Evolutionary conservation across 2,888 invertebrate genomes (phyloP), one percentile per base, ranked within the genome.

Genomic region (Diarsia brunnea): DNA sequence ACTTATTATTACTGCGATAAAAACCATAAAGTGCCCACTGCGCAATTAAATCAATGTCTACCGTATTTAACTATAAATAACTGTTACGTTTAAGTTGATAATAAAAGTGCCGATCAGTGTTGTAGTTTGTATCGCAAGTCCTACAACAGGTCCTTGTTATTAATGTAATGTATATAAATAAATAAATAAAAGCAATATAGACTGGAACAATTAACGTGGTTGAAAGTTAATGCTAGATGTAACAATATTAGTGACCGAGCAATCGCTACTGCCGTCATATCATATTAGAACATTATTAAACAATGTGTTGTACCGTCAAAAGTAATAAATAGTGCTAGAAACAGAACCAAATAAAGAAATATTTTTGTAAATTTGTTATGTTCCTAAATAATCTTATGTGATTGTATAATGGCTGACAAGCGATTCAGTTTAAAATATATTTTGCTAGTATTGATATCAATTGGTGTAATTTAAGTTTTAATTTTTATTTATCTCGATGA

Each of bases 291-390:
- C 73, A 72, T 68, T 82, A 73, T 74, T 71, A 78, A 85, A 71
- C 69, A 73, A 75, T 78, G 47, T 75, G 73, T 85, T 84, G 82
- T 86, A 85, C 78, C 79, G 69, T 71, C 80, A 88, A 81, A 83
- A 85, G 71, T 79, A 86, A 85, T 86, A 84, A 81, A 84, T 87
- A 89, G 88, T 79, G 81, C 82, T 88, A 89, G 86, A 90, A 89
- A 92, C 91, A 91, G 91, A 91, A 93, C 92, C 94, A 94, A 94
- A 94, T 92, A 89, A 90, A 90, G 75, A 79, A 90, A 92, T 94
- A 94, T 94, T 95, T 94, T 94, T 94, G 92, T 94, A 87, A 87
- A 88, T 88, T 86, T 86, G 84, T 88, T 88, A 92, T 93, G 95
- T 95, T 95, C 95, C 95, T 95, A 93, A 88, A 90, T 88, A 85